Conservation (phyloP, 2,113 vertebrate genomes). For the Chitala chitala region DNA sequence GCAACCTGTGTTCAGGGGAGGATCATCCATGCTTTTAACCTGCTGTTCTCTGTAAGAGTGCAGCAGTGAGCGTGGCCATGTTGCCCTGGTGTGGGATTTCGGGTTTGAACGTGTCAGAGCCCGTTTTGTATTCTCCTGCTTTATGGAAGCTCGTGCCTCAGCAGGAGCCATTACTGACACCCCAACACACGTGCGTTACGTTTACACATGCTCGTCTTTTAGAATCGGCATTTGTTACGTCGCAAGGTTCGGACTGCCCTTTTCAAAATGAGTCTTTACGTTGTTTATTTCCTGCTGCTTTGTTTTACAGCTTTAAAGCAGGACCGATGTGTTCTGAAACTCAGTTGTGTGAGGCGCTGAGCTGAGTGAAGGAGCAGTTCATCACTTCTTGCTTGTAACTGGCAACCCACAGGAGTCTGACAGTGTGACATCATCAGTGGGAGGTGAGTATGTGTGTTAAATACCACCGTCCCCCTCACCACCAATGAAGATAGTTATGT, state of each 20-base stretch:
- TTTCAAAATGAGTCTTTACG: no score
- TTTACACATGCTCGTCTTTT: no score
- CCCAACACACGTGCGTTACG: no score
- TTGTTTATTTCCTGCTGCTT: no score
- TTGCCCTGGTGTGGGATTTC: neutral
- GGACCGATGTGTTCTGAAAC: neutral
- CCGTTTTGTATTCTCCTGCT: no score
- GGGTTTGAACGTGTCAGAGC: no score
- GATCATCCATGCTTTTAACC: neutral
- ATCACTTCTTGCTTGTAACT: neutral
- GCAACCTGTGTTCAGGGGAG: neutral
- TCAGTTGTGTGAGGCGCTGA: neutral
- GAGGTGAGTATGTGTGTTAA: neutral
- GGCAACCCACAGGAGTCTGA: slow-evolving; percentile 7
- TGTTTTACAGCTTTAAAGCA: no score
- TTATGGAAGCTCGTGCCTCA: no score
- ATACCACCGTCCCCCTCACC: neutral
- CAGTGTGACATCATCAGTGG: slow-evolving; percentile 7
- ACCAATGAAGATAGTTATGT: neutral
- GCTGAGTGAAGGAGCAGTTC: neutral
- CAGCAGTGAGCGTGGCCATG: neutral
- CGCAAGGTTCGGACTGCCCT: no score
- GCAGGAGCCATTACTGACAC: no score
- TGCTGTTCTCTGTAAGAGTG: neutral
- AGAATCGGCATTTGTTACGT: no score